Conservation (phyloP, 2,888 invertebrate genomes). For the Drosophila sordidapex region DNA sequence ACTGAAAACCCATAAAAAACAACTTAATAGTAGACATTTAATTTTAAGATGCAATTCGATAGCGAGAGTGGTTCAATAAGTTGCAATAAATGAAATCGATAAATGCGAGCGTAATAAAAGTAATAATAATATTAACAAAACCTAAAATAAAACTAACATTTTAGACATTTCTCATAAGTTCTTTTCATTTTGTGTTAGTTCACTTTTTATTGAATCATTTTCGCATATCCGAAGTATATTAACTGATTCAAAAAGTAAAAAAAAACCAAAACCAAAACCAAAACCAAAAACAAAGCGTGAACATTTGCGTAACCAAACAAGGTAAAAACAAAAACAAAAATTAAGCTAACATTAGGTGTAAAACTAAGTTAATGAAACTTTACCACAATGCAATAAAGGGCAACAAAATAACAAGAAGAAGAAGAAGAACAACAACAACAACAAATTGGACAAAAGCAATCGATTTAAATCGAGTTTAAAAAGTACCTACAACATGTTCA, state of each 20-base stretch:
- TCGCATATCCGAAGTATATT: constrained; percentile 34
- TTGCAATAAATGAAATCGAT: background rate
- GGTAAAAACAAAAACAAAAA: constrained; percentile 58
- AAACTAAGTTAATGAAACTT: constrained; percentile 76
- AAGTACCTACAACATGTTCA: constrained; percentile 33
- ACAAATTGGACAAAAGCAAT: constrained; percentile 22
- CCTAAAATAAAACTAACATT: background rate
- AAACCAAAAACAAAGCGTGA: constrained; percentile 62
- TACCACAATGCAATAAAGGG: constrained; percentile 66
- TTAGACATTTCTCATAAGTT: background rate
- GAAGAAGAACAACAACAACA: constrained; percentile 19
- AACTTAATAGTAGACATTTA: constrained; percentile 66
- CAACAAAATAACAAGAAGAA: constrained; percentile 11
- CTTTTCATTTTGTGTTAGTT: background rate
- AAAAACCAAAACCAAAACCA: constrained; percentile 20
- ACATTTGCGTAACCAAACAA: constrained; percentile 78
- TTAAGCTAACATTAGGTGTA: constrained; percentile 78
- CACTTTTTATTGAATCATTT: constrained; percentile 30
- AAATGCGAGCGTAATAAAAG: constrained; percentile 26
- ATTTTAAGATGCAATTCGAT: constrained; percentile 53
- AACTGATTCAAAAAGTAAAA: constrained; percentile 49
- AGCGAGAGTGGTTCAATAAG: constrained; percentile 42
- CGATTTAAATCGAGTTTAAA: constrained; percentile 40
- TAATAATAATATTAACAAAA: constrained; percentile 22
- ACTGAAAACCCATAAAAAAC: constrained; percentile 5